Percentiles rank a stretch among this genome's conserved stretches.
Conservation (phyloP, 2,113 vertebrate species). For the Cololabis saira region DNA sequence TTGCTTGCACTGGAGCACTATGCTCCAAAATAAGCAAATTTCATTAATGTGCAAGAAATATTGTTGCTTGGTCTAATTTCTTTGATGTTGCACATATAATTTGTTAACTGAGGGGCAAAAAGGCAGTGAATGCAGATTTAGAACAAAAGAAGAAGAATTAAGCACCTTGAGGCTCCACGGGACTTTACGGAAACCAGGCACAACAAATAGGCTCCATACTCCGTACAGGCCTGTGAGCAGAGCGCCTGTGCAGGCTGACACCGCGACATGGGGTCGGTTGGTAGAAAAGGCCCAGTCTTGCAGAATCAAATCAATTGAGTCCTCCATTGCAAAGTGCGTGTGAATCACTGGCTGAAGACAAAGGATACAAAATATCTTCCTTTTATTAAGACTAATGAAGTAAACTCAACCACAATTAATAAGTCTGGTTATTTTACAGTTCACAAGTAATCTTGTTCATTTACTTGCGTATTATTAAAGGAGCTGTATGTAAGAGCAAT, state of each 20-base stretch:
- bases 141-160: not conserved
- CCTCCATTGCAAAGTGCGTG: slow-evolving; percentile 74
- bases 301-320: slow-evolving; percentile 78
- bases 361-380: not conserved
- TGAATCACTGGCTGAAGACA: not conserved
- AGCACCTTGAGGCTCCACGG: slow-evolving; percentile 76
- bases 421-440: too few relatives aligned
- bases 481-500: too few relatives aligned
- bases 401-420: not conserved
- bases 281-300: slow-evolving; percentile 52
- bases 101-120: not conserved
- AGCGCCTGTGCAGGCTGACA: slow-evolving; percentile 57
- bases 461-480: too few relatives aligned
- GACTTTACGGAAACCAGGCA: slow-evolving; percentile 79
- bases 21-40: slow-evolving; percentile 56
- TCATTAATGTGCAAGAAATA: slow-evolving; percentile 50
- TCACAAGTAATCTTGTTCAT: too few relatives aligned
- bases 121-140: slow-evolving; percentile 5
- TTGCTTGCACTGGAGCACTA: slow-evolving; percentile 17
- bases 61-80: not conserved
- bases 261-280: slow-evolving; percentile 33
- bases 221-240: slow-evolving; percentile 72
- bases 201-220: slow-evolving; percentile 77
- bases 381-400: not conserved
- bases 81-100: slow-evolving; percentile 21